These are phyloP conservation scores for Aramus guarauna DNA, from an alignment of 2,113 vertebrate species.

Conservation along the genomic window DNA sequence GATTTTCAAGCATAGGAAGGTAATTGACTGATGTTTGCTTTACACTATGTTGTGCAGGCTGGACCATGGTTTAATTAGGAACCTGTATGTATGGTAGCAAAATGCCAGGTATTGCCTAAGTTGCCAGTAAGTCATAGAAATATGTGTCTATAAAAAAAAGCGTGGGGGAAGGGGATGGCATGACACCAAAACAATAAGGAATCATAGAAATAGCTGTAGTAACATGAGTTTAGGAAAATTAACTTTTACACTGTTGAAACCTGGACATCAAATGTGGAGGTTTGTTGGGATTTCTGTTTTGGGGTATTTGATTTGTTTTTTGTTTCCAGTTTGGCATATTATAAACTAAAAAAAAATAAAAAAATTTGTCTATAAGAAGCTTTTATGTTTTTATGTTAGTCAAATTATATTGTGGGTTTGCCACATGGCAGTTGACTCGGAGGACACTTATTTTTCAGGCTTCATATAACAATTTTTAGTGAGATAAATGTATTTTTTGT, in stretches of 20 bases:
- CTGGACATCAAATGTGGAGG: background rate
- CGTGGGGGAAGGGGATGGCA: too few relatives aligned
- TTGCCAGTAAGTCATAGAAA: background rate
- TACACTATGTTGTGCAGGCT: background rate
- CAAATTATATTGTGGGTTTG: background rate
- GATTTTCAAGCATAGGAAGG: background rate
- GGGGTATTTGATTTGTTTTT: background rate
- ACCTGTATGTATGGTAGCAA: background rate
- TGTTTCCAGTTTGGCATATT: background rate
- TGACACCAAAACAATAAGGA: background rate
- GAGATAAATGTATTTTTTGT: background rate
- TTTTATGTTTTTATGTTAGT: background rate
- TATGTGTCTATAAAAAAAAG: background rate
- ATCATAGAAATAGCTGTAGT: background rate
- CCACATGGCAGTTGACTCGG: background rate
- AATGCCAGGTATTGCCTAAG: background rate
- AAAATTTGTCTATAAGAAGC: background rate
- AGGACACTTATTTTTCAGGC: slow-evolving; percentile 8
- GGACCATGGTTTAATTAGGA: background rate
- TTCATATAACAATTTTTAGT: slow-evolving; percentile 3
- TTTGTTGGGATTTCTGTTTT: background rate
- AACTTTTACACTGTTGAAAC: background rate
- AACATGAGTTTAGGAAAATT: background rate
- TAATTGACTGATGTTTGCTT: background rate
- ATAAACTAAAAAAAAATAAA: background rate